Evolutionary conservation across 2,888 invertebrate genomes (phyloP).

Genomic region (Megastigmus dorsalis): DNA sequence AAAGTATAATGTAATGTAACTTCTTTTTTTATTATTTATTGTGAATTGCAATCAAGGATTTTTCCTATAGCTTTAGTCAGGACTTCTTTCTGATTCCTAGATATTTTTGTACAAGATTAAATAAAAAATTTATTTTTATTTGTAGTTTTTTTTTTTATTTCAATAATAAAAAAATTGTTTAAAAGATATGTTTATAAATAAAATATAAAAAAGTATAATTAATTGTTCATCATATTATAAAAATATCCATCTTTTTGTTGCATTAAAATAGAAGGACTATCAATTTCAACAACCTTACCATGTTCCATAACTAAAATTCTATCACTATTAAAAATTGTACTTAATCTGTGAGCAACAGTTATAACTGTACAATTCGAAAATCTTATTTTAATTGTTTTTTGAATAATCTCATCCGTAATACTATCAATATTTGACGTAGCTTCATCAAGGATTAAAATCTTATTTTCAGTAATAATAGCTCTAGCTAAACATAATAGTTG

Average conservation of each 20-base stretch:
- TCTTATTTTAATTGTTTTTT: constrained; percentile 84
- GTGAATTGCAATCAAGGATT: not conserved
- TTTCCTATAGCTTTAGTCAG: not conserved
- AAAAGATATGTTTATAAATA: not conserved
- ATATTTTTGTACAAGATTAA: not conserved
- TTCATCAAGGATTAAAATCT: constrained; percentile 90
- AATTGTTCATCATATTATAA: constrained; percentile 78
- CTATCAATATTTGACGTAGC: constrained; percentile 95
- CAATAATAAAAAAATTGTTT: not conserved
- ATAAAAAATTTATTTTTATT: constrained; percentile 5
- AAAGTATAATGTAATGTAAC: too few species aligned
- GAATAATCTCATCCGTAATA: constrained; percentile 91
- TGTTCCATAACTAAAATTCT: constrained; percentile 77
- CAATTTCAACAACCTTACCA: constrained; percentile 78
- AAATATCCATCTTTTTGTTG: constrained; percentile 79
- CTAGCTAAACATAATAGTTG: constrained; percentile 91
- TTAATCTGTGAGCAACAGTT: constrained; percentile 78
- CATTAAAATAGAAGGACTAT: constrained; percentile 81
- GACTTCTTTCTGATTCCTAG: not conserved
- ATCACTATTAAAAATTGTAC: constrained; percentile 79
- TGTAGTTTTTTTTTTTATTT: not conserved
- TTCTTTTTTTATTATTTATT: too few species aligned
- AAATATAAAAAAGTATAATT: not conserved
- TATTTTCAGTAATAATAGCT: constrained; percentile 88
- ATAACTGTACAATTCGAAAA: constrained; percentile 76